These are phyloP conservation scores for Thymallus thymallus DNA, from an alignment of 2,113 vertebrate species.

Conservation along the genomic window DNA sequence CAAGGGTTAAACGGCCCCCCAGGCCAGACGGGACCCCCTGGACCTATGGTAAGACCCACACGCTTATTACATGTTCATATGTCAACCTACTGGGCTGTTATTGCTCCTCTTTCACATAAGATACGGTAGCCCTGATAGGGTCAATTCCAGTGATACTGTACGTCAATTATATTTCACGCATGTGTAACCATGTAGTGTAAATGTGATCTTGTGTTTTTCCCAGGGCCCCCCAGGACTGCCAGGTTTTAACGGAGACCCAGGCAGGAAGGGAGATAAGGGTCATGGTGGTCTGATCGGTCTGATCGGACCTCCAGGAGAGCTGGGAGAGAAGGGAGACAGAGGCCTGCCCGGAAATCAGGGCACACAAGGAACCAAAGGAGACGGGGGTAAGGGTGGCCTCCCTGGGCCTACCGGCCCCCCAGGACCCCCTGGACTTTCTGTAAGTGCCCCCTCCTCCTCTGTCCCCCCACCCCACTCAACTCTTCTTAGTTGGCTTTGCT, in stretches of 20 bases:
- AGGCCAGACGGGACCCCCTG: constrained; percentile 84
- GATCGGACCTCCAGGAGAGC: constrained; percentile 85
- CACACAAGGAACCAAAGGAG: constrained; percentile 81
- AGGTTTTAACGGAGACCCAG: constrained; percentile 87
- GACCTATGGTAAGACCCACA: constrained; percentile 80
- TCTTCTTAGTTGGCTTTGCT: no score
- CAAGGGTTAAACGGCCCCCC: constrained; percentile 85
- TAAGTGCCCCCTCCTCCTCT: constrained; percentile 63
- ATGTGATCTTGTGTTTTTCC: constrained; percentile 20
- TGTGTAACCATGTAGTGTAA: constrained; percentile 4
- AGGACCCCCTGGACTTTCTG: constrained; percentile 78
- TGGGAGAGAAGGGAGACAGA: constrained; percentile 90
- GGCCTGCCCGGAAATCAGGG: constrained; percentile 86
- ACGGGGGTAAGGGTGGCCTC: constrained; percentile 72
- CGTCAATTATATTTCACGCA: constrained; percentile 8
- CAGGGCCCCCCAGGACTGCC: constrained; percentile 87
- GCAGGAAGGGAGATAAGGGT: constrained; percentile 89
- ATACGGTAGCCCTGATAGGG: background rate
- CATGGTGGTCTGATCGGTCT: constrained; percentile 86
- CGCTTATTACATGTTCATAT: background rate
- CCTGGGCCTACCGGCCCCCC: constrained; percentile 80
- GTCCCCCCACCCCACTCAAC: no score
- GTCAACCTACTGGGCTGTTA: background rate
- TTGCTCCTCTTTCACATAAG: background rate
- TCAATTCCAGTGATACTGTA: background rate